Evolutionary conservation across 2,113 vertebrate genomes (phyloP), one percentile per base, ranked within the genome.

Genomic region (Trichomycterus rosablanca): DNA sequence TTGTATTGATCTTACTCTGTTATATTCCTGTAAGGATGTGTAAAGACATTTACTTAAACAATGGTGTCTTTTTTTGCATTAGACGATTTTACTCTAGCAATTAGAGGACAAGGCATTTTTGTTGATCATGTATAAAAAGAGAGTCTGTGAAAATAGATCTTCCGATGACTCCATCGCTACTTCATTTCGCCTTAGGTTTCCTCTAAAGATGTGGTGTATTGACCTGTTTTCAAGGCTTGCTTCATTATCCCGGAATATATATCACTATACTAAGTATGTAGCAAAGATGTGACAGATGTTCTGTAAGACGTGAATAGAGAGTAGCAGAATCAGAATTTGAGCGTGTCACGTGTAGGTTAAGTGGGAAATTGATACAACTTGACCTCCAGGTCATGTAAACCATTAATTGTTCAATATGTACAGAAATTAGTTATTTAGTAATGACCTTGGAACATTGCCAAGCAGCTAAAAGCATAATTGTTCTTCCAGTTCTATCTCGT

Each of bases 11-110:
- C 63, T n/a, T 26, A 23, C 20, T 15, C 8, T n/a, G 45, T 19
- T 18, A 26, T 35, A 40, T 28, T 73, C 43, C 39, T 59, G 42
- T 35, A 30, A 57, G 54, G 39, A 63, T 58, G 15, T 59, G 53
- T 54, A 67, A 61, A 67, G 32, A 28, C 49, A 70, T 74, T 63
- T 66, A 32, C 52, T 54, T 43, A 66, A 66, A 63, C 42, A 44
- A 50, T 35, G 20, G 22, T 3, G 2, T 15, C 28, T 23, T 24
- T 46, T 39, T 30, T 57, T 44, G 60, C 30, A 46, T 49, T 66
- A 59, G 62, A 4, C 20, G 14, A 10, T 40, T 50, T 32, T 22
- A 56, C 42, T 16, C 23, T n/a, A 50, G 22, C 56, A 57, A 61
- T 61, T 66, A 54, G 23, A 46, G 28, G 56, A 49, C 45, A 54